Evolutionary conservation across 2,113 vertebrate species (phyloP).

Genomic region (Camelus bactrianus): DNA sequence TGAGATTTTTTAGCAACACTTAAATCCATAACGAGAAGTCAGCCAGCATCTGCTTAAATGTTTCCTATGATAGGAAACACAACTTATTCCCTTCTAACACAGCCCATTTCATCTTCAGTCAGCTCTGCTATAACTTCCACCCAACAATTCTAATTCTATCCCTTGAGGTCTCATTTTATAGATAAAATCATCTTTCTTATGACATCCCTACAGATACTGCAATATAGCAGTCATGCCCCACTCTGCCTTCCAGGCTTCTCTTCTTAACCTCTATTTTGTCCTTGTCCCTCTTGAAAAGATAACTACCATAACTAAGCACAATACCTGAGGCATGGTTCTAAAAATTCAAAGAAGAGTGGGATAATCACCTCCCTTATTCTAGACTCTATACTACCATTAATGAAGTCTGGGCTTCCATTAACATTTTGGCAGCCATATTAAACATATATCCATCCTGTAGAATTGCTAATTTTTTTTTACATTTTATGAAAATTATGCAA

Average conservation of each 20-base stretch:
- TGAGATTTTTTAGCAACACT: not conserved
- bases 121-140: not conserved
- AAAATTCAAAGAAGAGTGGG: not conserved
- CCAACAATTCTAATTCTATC: not conserved
- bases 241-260: not conserved
- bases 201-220: not conserved
- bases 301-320: not conserved
- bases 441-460: not conserved
- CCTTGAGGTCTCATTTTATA: not conserved
- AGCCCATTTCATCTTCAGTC: not conserved
- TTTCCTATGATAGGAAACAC: not conserved
- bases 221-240: not conserved
- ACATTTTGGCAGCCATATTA: not conserved
- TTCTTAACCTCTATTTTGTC: conserved; percentile 8
- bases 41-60: conserved; percentile 24
- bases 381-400: not conserved
- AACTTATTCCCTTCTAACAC: not conserved
- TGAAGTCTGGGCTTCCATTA: not conserved
- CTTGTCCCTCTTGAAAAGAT: not conserved
- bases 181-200: conserved; percentile 7
- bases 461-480: not conserved
- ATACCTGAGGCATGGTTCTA: not conserved
- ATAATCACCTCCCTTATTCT: not conserved
- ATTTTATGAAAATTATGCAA: conserved; percentile 47
- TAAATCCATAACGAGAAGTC: not conserved